phyloP scores from a whole-genome alignment of 2,888 invertebrate species.

The Trilocha varians region DNA sequence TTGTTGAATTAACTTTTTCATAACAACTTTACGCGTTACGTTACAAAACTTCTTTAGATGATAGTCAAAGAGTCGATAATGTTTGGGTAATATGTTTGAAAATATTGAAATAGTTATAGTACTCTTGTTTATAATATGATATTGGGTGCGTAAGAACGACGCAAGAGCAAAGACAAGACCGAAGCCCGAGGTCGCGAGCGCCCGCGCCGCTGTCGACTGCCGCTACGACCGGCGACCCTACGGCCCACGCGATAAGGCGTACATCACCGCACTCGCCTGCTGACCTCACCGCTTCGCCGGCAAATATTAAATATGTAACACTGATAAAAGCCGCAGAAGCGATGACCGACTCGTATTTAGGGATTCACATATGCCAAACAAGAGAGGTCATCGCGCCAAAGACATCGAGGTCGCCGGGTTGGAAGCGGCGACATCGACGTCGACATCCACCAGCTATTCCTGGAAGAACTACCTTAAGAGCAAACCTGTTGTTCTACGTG shows the following conservation, averaged over 20 bases:
- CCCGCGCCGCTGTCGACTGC: constrained; percentile 30
- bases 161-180: constrained; percentile 61
- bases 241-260: constrained; percentile 59
- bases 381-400: constrained; percentile 41
- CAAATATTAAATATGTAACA: constrained; percentile 73
- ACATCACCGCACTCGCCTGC: constrained; percentile 54
- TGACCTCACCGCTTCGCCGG: constrained; percentile 65
- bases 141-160: constrained; percentile 39
- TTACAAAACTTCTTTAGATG: neutral
- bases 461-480: constrained; percentile 18
- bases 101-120: neutral
- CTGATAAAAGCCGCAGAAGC: constrained; percentile 67
- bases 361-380: constrained; percentile 55
- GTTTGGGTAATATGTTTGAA: neutral
- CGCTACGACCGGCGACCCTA: constrained; percentile 58
- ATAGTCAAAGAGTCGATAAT: constrained; percentile 8
- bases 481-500: constrained; percentile 15
- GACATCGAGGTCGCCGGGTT: constrained; percentile 29
- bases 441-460: constrained; percentile 39
- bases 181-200: constrained; percentile 51
- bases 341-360: constrained; percentile 66
- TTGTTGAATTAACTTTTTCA: neutral
- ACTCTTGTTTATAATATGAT: neutral
- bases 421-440: constrained; percentile 26
- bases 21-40: neutral